Base-by-base conservation (phyloP, 2,888 invertebrate genomes). In the Idaea biselata region DNA sequence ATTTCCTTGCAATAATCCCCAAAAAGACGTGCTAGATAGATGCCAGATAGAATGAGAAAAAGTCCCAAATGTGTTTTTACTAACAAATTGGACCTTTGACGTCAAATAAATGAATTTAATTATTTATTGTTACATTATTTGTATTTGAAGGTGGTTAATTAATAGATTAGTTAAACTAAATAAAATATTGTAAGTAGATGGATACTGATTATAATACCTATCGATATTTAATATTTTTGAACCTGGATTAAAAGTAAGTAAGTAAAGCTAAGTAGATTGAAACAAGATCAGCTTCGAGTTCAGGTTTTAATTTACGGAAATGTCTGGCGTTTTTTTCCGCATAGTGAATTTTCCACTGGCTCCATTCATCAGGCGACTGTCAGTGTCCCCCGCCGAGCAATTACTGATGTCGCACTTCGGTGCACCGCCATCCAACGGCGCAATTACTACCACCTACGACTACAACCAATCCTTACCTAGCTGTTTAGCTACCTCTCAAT, bases 281-380 rank as follows among this genome's bases (percentile, higher is more conserved):
- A 86, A 83, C 77, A 76, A 81, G 83, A 85, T 83, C 80, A 80
- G 76, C 71, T 70, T 70, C 71, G 69, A 74, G 72, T 74, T 80
- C 78, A 81, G 82, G 81, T 83, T 87, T 86, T 87, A 87, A 89
- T 89, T 87, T 84, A 81, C 81, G 74, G 83, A 80, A 81, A 81
- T 81, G 84, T 86, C 84, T 83, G 68, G 79, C 76, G 79, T 82
- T 84, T 87, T 84, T 87, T 88, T 84, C 79, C 80, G 76, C 74
- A 81, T 78, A 77, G 80, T 75, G 77, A 77, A 83, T 85, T 85
- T 84, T 83, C 83, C 77, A 75, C 79, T 75, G 77, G 81, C 72
- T 83, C 88, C 86, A 89, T 89, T 88, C 87, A 89, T 89, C 89
- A 89, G 86, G 80, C 82, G 77, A 80, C 80, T 84, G 88, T 84